Evolutionary conservation across 2,113 vertebrate genomes (phyloP).

Genomic region (Pygoscelis adeliae): DNA sequence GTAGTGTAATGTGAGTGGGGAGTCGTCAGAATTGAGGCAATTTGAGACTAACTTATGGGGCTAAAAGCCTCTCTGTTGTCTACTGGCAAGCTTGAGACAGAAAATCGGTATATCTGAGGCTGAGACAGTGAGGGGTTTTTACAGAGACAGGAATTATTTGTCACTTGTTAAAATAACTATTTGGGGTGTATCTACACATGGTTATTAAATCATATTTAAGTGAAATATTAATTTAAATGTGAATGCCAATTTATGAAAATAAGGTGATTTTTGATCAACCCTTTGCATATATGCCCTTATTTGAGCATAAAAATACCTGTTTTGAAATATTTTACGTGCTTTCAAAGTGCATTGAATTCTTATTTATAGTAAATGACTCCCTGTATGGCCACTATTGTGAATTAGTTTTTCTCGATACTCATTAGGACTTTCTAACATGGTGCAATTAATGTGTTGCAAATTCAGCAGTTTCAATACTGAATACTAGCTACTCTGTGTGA

Average conservation of each 20-base stretch:
- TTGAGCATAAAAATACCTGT: not conserved
- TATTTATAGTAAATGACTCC: not conserved
- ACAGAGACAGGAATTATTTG: not conserved
- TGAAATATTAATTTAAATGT: not conserved
- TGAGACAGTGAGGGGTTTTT: not conserved
- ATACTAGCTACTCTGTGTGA: not conserved
- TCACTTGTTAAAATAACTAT: not conserved
- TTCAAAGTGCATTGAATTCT: not conserved
- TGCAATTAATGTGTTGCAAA: not conserved
- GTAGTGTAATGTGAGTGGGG: not conserved
- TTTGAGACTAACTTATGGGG: not conserved
- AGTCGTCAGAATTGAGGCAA: not conserved
- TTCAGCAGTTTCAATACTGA: not conserved
- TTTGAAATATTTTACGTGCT: not conserved
- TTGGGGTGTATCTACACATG: not conserved
- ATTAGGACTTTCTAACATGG: not conserved
- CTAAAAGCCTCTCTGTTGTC: not conserved
- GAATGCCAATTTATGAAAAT: not conserved
- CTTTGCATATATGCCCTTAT: not conserved
- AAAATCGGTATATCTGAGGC: not conserved
- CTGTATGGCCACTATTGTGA: not conserved
- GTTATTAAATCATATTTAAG: not conserved
- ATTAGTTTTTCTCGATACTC: accelerated
- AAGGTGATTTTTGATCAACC: not conserved
- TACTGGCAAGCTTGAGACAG: not conserved